Evolutionary conservation across 2,797 vertebrate genomes (phyloP).

Genomic region (Echiichthys vipera): DNA sequence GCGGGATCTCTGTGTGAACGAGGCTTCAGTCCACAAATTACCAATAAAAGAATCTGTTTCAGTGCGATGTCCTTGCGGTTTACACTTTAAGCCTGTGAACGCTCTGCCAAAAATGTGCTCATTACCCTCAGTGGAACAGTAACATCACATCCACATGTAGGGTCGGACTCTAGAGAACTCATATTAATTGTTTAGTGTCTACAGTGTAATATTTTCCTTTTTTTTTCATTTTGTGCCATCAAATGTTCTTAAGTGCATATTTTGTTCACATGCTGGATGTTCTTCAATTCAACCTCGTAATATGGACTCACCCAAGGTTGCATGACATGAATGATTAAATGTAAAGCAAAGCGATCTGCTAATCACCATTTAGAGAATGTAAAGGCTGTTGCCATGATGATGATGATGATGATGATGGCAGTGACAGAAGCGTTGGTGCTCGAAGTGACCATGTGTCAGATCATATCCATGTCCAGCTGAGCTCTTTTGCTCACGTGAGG

Average conservation of each 20-base stretch:
- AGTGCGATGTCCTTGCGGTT: neutral
- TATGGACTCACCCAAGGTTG: conserved; percentile 2
- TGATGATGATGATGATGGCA: conserved; percentile 7
- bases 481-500: conserved; percentile 73
- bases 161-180: neutral
- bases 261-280: too few relatives aligned
- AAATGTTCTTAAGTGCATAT: neutral
- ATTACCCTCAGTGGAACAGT: neutral
- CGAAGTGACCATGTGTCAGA: conserved; percentile 55
- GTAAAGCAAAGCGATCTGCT: conserved; percentile 43
- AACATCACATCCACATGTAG: neutral
- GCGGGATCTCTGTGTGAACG: too few relatives aligned
- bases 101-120: neutral
- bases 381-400: conserved; percentile 20
- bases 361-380: conserved; percentile 36
- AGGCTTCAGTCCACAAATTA: neutral
- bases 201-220: neutral
- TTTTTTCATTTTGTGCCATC: neutral
- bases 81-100: neutral
- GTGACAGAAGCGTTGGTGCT: neutral
- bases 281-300: neutral
- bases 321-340: conserved; percentile 32
- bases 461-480: conserved; percentile 70
- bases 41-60: neutral
- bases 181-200: neutral